Conservation (phyloP, 2,113 vertebrate species). For the Pyxicephalus adspersus region DNA sequence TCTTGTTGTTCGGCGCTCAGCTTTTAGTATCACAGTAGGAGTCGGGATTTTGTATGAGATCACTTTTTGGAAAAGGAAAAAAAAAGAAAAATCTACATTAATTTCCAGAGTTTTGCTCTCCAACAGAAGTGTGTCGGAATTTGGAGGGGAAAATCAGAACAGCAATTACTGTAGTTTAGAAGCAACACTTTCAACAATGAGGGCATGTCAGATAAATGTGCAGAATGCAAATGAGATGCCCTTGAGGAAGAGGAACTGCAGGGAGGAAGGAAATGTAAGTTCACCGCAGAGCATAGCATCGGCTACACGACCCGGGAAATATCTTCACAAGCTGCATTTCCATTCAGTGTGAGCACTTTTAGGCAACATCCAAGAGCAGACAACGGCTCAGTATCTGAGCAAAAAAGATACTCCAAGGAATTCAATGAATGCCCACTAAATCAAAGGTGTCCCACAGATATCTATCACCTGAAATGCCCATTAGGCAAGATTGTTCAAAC, state of each 20-base stretch:
- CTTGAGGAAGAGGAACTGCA: constrained; percentile 14
- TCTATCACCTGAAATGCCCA: no score
- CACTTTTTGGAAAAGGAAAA: not conserved
- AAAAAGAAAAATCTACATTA: not conserved
- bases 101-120: not conserved
- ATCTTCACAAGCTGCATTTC: not conserved
- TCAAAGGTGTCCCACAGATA: no score
- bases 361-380: no score
- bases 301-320: not conserved
- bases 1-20: constrained; percentile 51
- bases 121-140: constrained; percentile 6
- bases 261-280: not conserved
- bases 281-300: constrained; percentile 1
- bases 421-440: no score
- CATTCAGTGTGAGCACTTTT: no score
- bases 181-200: constrained; percentile 27
- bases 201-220: constrained; percentile 39
- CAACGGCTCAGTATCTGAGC: no score
- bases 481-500: no score
- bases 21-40: constrained; percentile 5
- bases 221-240: constrained; percentile 35
- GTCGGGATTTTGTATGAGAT: not conserved
- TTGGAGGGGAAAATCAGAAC: constrained; percentile 24
- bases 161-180: constrained; percentile 32
- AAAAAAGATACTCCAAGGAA: no score